Conservation (phyloP, 2,888 invertebrate genomes). For the Campoplex capitator region DNA sequence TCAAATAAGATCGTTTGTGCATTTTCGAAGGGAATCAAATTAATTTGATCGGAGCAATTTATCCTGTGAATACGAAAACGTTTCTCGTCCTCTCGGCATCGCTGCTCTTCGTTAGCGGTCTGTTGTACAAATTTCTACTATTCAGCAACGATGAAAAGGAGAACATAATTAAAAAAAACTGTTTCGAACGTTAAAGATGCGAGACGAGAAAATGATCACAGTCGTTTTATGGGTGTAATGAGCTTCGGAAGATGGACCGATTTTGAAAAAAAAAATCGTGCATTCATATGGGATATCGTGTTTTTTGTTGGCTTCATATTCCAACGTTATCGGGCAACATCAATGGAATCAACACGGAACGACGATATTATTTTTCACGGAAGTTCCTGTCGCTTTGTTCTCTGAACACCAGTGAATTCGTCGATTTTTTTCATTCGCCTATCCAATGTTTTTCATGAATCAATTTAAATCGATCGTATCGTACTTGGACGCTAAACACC, state of each 20-base stretch:
- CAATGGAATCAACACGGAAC: not conserved
- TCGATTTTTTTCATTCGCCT: too few species aligned
- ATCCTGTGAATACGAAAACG: not conserved
- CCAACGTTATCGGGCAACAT: not conserved
- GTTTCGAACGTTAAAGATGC: not conserved
- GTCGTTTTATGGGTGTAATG: not conserved
- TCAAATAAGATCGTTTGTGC: not conserved
- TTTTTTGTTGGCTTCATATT: not conserved
- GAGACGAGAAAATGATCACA: not conserved
- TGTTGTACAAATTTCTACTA: not conserved
- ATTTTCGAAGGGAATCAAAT: not conserved
- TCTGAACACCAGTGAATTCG: too few species aligned
- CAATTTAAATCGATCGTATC: not conserved
- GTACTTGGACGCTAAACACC: not conserved
- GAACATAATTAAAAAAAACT: not conserved
- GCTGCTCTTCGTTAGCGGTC: not conserved
- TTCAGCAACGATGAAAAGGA: not conserved
- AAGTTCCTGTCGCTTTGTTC: too few species aligned
- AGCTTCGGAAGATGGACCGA: not conserved
- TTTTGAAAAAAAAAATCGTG: not conserved
- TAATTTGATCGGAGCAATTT: not conserved
- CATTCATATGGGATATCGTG: not conserved
- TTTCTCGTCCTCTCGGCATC: not conserved
- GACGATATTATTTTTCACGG: not conserved
- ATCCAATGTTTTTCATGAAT: too few species aligned